A percentile compares a stretch with the other conserved stretches of the same genome.
phyloP scores from a whole-genome alignment of 2,888 invertebrate species.

The Nycteola revayana region DNA sequence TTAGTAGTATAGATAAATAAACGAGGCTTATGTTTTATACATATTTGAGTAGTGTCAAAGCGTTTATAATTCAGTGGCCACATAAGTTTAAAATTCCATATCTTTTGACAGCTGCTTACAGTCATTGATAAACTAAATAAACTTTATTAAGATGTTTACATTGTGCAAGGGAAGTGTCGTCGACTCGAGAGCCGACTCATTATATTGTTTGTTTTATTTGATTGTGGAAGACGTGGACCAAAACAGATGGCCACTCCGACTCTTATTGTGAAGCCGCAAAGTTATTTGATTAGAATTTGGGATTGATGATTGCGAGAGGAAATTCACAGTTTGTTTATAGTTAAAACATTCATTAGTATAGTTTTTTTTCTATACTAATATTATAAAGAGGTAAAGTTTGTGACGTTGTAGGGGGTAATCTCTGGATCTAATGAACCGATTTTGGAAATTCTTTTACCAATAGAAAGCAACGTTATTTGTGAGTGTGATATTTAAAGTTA shows the following conservation, averaged over 20 bases:
- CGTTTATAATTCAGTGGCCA: neutral
- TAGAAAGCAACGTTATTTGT: too few relatives aligned
- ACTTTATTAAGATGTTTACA: conserved; percentile 60
- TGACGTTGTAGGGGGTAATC: too few relatives aligned
- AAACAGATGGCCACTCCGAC: conserved; percentile 10
- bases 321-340: too few relatives aligned
- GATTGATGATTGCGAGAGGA: neutral
- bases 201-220: conserved; percentile 45
- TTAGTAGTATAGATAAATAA: too few relatives aligned
- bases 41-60: too few relatives aligned
- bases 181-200: conserved; percentile 27
- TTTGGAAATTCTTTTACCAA: too few relatives aligned
- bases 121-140: conserved; percentile 59
- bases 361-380: too few relatives aligned
- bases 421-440: too few relatives aligned
- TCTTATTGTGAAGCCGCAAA: conserved; percentile 8
- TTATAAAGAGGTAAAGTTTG: too few relatives aligned
- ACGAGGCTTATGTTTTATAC: too few relatives aligned
- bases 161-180: conserved; percentile 46
- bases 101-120: conserved; percentile 62
- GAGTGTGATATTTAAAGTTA: too few relatives aligned
- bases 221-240: conserved; percentile 22
- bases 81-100: conserved; percentile 49
- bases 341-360: too few relatives aligned
- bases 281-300: conserved; percentile 6